Percentiles rank a stretch among this genome's conserved stretches.
phyloP scores from a whole-genome alignment of 1,140 invertebrate species.

The Pemphigus obesinymphae region DNA sequence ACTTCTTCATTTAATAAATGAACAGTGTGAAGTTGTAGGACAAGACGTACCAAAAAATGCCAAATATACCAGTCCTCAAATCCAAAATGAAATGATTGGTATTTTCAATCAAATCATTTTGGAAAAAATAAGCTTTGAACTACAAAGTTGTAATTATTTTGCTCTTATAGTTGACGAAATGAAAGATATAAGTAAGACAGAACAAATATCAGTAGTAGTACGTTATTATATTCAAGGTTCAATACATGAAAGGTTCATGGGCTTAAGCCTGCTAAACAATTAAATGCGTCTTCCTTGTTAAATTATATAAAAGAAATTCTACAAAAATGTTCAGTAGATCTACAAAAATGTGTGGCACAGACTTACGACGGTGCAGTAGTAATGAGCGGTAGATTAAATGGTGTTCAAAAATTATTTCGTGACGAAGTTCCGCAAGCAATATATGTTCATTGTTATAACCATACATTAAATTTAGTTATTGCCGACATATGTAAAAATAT shows the following conservation, averaged over 20 bases:
- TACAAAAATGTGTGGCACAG: neutral
- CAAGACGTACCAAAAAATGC: neutral
- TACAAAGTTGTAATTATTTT: conserved; percentile 27
- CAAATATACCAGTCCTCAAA: conserved; percentile 20
- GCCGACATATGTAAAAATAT: conserved; percentile 25
- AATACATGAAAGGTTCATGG: neutral
- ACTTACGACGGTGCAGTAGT: too few relatives aligned
- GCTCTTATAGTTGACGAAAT: conserved; percentile 32
- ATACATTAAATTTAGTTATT: conserved; percentile 21
- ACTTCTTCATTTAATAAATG: conserved; percentile 11
- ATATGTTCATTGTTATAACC: conserved; percentile 20
- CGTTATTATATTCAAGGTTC: neutral
- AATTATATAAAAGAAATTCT: conserved; percentile 23
- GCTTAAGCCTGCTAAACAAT: neutral
- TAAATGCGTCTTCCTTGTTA: conserved; percentile 2
- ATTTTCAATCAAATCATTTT: conserved; percentile 17
- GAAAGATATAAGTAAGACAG: conserved; percentile 10
- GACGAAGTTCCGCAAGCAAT: conserved; percentile 13
- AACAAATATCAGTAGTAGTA: conserved; percentile 8
- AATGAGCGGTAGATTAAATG: neutral
- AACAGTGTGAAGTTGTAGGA: neutral
- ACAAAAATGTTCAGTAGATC: neutral
- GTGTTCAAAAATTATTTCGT: conserved; percentile 25
- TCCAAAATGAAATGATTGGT: conserved; percentile 32
- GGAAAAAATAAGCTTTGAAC: conserved; percentile 19